These are phyloP conservation scores for Amazona finschi DNA, from an alignment of 2,797 vertebrate genomes.

Conservation along the genomic window DNA sequence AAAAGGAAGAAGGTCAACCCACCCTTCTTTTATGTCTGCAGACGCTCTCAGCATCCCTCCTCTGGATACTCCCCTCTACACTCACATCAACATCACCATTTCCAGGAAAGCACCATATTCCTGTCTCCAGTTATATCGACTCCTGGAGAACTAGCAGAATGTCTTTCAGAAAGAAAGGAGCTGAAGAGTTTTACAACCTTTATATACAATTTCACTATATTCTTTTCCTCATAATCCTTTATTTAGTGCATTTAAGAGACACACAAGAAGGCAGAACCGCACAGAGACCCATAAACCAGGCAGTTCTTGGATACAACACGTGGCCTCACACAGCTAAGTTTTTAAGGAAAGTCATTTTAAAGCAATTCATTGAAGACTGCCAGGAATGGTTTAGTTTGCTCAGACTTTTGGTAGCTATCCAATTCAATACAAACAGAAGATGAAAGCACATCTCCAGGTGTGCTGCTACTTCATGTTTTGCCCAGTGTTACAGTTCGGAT, in stretches of 20 bases:
- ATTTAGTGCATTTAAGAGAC: background rate
- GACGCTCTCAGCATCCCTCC: background rate
- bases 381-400: background rate
- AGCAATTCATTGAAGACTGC: background rate
- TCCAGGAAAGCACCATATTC: background rate
- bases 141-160: background rate
- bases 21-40: background rate
- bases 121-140: background rate
- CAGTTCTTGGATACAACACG: background rate
- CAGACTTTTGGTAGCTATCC: background rate
- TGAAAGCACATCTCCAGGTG: background rate
- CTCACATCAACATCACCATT: background rate
- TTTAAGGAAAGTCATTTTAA: background rate
- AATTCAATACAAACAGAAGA: background rate
- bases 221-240: background rate
- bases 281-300: background rate
- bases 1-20: background rate
- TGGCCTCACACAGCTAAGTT: background rate
- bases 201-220: background rate
- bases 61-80: background rate
- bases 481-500: fast-evolving
- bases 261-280: background rate
- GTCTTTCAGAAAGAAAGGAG: background rate
- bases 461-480: background rate
- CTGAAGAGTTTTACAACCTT: background rate